These are phyloP conservation scores for Threskiornis aethiopicus DNA, from an alignment of 2,797 vertebrate species.

Conservation along the genomic window DNA sequence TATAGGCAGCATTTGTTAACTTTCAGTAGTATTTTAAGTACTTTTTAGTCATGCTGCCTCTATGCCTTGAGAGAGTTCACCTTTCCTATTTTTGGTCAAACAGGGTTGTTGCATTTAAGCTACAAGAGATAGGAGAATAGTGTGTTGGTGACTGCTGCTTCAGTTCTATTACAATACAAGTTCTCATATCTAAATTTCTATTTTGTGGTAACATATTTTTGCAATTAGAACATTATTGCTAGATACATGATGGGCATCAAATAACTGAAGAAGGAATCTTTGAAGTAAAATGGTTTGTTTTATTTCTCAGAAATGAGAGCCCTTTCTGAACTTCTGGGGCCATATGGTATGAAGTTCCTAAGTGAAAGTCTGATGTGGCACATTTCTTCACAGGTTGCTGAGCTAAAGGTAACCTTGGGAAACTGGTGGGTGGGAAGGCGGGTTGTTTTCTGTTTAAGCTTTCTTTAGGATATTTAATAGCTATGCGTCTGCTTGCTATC, in stretches of 20 bases:
- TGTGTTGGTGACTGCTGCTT: not conserved
- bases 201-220: not conserved
- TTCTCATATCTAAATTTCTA: not conserved
- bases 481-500: not conserved
- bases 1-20: not conserved
- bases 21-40: not conserved
- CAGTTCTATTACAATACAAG: not conserved
- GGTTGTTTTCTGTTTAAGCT: not conserved
- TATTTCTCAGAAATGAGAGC: slow-evolving; percentile 91
- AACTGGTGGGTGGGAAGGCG: not conserved
- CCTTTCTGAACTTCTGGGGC: slow-evolving; percentile 93
- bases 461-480: not conserved
- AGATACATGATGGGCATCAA: not conserved
- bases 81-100: not conserved
- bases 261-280: not conserved
- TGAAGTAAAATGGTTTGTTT: slow-evolving; percentile 19
- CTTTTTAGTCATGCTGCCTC: not conserved
- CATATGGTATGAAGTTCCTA: slow-evolving; percentile 99
- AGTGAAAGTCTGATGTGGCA: slow-evolving; percentile 99
- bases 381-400: slow-evolving; percentile 98
- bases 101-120: not conserved
- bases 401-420: slow-evolving; percentile 89
- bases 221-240: not conserved
- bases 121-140: not conserved
- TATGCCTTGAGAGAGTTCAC: not conserved